A percentile compares a stretch with the other conserved stretches of the same genome.
phyloP scores from a whole-genome alignment of 1,140 invertebrate genomes.

The Propsilocerus akamusi region DNA sequence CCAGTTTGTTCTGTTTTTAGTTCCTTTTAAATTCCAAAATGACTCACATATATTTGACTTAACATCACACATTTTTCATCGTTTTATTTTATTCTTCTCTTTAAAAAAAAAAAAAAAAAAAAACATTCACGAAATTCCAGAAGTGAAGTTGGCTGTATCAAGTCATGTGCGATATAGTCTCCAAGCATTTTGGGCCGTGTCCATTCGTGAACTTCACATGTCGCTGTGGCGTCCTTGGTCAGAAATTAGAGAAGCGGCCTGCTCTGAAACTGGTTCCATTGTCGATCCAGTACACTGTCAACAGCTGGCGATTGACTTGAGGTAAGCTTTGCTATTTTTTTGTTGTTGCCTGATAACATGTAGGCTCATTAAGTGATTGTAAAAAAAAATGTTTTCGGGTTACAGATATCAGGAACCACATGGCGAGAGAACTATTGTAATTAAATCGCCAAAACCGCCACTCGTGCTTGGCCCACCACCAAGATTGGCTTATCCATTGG shows the following conservation, averaged over 20 bases:
- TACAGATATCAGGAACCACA: constrained; percentile 37
- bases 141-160: constrained; percentile 46
- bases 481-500: constrained; percentile 49
- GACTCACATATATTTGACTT: too few relatives aligned
- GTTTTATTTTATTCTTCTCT: constrained; percentile 16
- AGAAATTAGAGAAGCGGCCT: constrained; percentile 33
- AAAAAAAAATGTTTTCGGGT: constrained; percentile 1
- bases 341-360: too few relatives aligned
- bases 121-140: constrained; percentile 27
- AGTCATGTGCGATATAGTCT: constrained; percentile 53
- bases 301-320: constrained; percentile 21
- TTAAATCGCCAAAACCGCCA: constrained; percentile 38
- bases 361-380: too few relatives aligned
- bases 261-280: constrained; percentile 29
- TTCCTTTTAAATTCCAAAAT: too few relatives aligned
- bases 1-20: too few relatives aligned
- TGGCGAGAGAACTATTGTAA: constrained; percentile 38
- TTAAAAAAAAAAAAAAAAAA: too few relatives aligned
- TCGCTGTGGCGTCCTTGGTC: constrained; percentile 52
- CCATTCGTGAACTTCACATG: constrained; percentile 49
- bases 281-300: constrained; percentile 30
- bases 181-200: constrained; percentile 55
- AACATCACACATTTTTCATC: too few relatives aligned
- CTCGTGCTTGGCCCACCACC: constrained; percentile 49
- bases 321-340: constrained; percentile 16